Evolutionary conservation across 2,113 vertebrate species (phyloP), one percentile per base, ranked within the genome.

Genomic region (Todiramphus saurophagus): DNA sequence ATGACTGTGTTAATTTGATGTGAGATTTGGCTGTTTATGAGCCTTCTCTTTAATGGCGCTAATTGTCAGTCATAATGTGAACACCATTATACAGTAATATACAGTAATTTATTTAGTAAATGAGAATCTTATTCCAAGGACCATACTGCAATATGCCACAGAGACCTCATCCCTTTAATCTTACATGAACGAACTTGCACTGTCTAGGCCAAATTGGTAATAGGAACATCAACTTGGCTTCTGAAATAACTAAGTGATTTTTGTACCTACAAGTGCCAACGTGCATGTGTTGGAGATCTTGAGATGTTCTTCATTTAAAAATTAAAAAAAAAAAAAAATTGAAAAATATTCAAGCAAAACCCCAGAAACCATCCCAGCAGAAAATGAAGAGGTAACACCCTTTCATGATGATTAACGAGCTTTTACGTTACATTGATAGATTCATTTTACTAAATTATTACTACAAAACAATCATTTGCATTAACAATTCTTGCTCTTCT

Each of bases 11-110:
- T 97, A 97, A 97, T 97, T 97, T 97, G 91, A 96, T 97, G 94
- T 96, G 96, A 97, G 97, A 95, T 97, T 97, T 95, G 95, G 95
- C 96, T 97, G 96, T 97, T 97, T 97, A 97, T 97, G 95, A 97
- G 96, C 94, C 68, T 97, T 97, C 92, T 60, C 93, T 96, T 97
- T 97, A 97, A 97, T 97, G 95, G 92, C 8, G 90, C 94, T 97
- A 97, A 97, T 97, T 97, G 97, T 97, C 97, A 97, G 97, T 97
- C 97, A 91, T 96, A 97, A 97, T 96, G 94, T 96, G 97, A 97
- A 96, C 72, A 73, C 94, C 95, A 97, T 97, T 97, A 97, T 96
- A 96, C 89, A 92, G 96, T 96, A 94, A 97, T 97, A 96, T 97
- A 93, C 77, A 91, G 96, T 97, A 97, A 97, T 97, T 97, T 97